Conservation (phyloP, 2,888 invertebrate genomes). For the Dicyrtoma fusca region DNA sequence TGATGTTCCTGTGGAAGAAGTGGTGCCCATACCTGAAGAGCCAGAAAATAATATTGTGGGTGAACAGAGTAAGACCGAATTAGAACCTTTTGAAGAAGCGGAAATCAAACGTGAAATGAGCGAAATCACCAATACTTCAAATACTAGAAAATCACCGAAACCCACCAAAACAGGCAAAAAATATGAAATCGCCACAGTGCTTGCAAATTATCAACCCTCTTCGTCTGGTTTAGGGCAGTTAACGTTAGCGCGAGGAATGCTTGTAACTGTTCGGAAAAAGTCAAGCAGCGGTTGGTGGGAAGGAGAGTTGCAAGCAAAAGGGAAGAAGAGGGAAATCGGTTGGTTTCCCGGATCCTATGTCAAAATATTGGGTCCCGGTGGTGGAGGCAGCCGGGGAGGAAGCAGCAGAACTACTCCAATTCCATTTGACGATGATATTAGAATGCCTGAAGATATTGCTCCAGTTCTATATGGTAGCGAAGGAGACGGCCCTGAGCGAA, state of each 20-base stretch:
- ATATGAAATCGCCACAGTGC: constrained; percentile 86
- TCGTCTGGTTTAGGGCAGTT: constrained; percentile 85
- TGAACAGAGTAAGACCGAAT: constrained; percentile 41
- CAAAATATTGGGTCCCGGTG: constrained; percentile 58
- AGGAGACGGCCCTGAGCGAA: constrained; percentile 15
- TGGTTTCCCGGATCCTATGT: constrained; percentile 83
- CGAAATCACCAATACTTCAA: constrained; percentile 47
- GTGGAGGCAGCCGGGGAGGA: constrained; percentile 42
- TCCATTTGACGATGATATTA: constrained; percentile 57
- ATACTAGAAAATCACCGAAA: constrained; percentile 54
- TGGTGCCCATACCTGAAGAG: constrained; percentile 17
- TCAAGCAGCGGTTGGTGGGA: constrained; percentile 99
- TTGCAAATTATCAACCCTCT: constrained; percentile 84
- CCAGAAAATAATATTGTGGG: constrained; percentile 18
- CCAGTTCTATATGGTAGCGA: constrained; percentile 42
- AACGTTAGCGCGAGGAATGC: constrained; percentile 84
- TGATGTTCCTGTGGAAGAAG: constrained; percentile 24
- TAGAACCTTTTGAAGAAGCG: constrained; percentile 56
- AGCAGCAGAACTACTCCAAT: constrained; percentile 70
- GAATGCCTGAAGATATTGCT: constrained; percentile 54
- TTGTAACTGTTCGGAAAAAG: constrained; percentile 95
- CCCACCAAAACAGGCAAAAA: constrained; percentile 49
- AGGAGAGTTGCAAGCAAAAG: constrained; percentile 87
- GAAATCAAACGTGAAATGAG: constrained; percentile 56
- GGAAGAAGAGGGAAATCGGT: constrained; percentile 88